These are phyloP conservation scores for Limanda limanda DNA, from an alignment of 2,113 vertebrate genomes.

Conservation along the genomic window DNA sequence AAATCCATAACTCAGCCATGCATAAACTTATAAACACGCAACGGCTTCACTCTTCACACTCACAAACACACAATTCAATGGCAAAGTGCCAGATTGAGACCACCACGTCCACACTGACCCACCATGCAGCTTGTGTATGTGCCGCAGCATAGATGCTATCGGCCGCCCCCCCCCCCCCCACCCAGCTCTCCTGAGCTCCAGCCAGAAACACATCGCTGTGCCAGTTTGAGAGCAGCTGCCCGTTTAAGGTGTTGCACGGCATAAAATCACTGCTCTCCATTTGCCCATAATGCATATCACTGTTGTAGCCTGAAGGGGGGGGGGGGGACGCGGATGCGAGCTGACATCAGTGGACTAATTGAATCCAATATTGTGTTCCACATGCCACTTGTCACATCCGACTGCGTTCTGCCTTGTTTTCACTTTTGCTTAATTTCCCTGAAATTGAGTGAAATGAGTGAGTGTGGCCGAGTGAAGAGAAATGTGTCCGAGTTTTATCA, in stretches of 20 bases:
- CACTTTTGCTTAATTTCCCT: conserved; percentile 64
- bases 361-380: conserved; percentile 77
- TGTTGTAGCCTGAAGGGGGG: not conserved
- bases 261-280: conserved; percentile 57
- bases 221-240: conserved; percentile 53
- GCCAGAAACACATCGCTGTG: conserved; percentile 53
- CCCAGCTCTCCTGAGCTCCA: conserved; percentile 36
- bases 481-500: conserved; percentile 37
- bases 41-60: conserved; percentile 16
- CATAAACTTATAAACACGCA: conserved; percentile 55
- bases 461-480: conserved; percentile 27
- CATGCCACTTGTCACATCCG: conserved; percentile 58
- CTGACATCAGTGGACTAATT: conserved; percentile 69
- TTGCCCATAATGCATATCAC: conserved; percentile 66
- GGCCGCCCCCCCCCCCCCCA: conserved; percentile 14
- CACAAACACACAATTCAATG: conserved; percentile 26
- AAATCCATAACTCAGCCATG: conserved; percentile 57
- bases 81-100: not conserved
- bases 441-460: conserved; percentile 54
- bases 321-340: conserved; percentile 16
- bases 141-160: conserved; percentile 51
- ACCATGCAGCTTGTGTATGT: conserved; percentile 59
- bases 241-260: conserved; percentile 57
- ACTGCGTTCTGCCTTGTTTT: conserved; percentile 64
- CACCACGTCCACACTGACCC: conserved; percentile 27